Conservation (phyloP, 2,888 invertebrate species). For the Acleris sparsana region DNA sequence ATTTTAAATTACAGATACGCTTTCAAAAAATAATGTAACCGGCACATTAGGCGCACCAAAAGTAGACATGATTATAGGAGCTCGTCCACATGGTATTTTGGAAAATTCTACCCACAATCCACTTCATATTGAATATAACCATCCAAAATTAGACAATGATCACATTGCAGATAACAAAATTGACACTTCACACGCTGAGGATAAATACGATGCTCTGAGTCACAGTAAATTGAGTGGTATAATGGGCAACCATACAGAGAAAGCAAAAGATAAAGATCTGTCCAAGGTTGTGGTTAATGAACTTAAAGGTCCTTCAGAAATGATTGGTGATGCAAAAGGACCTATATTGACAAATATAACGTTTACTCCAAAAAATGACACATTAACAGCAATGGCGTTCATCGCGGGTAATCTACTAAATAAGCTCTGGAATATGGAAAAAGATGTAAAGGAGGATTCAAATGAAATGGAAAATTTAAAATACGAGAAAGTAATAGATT, state of each 20-base stretch:
- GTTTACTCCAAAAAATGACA: conserved; percentile 75
- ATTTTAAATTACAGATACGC: conserved; percentile 58
- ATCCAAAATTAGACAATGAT: conserved; percentile 53
- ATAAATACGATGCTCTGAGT: conserved; percentile 46
- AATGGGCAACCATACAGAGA: conserved; percentile 58
- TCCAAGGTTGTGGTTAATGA: conserved; percentile 73
- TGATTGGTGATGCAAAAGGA: conserved; percentile 61
- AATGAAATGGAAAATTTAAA: conserved; percentile 64
- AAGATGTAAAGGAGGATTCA: conserved; percentile 57
- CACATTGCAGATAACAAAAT: conserved; percentile 69
- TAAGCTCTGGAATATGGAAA: conserved; percentile 75
- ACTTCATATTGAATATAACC: conserved; percentile 64
- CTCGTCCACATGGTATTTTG: conserved; percentile 51
- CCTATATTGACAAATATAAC: conserved; percentile 70
- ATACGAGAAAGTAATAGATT: conserved; percentile 68
- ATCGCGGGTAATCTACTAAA: conserved; percentile 76
- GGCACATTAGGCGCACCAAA: conserved; percentile 64
- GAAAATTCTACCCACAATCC: conserved; percentile 50
- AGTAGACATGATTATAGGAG: conserved; percentile 46
- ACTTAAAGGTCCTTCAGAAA: conserved; percentile 62
- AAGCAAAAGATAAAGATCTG: conserved; percentile 60
- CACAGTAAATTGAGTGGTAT: conserved; percentile 52
- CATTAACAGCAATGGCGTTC: conserved; percentile 72
- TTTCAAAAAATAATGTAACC: conserved; percentile 55
- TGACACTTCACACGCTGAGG: conserved; percentile 54